Base-by-base conservation (phyloP, 2,888 invertebrate genomes). In the Morpho achilles region DNA sequence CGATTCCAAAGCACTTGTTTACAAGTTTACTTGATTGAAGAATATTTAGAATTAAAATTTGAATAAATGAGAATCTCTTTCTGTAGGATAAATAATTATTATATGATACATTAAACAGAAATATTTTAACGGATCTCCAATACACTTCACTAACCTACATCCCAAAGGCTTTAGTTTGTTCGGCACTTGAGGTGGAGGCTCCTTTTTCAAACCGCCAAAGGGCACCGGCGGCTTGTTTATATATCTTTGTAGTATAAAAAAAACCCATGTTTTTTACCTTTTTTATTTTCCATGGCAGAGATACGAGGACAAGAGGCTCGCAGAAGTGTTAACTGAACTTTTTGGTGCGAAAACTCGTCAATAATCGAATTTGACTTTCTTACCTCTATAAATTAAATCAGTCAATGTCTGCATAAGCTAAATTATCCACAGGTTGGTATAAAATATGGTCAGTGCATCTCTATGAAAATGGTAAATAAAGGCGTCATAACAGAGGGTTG, bases 201-300 rank as follows among this genome's bases (percentile, higher is more conserved):
- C 59, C 59, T 61, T 58, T 58, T 56, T 42, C 48, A 42, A 53
- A 58, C 63, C 63, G 65, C 61, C 65, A 65, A 65, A 65, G 65
- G 63, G 58, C 53, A 63, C 63, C 65, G 65, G 62, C 65, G 50
- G 59, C 59, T 42, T 65, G 63, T 65, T 65, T 65, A 65, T 61
- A 63, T 65, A 61, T 55, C 61, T 59, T 56, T 61, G 50, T 60
- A 50, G 56, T 56, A 57, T 52, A 60, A 65, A 60, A 62, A 60
- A 52, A 40, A 16, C 16, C 16, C 50, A 40, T 43, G 46, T 58
- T 63, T 58, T 61, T 57, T 49, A 52, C 53, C 32, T 32, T 32
- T 32, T 52, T 59, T 59, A 56, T 59, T 63, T 52, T 54, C 41
- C 32, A 60, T 58, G 60, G 53, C 52, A 56, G 53, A 53, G 56